Evolutionary conservation across 2,797 vertebrate species (phyloP).

Genomic region (Oreochromis mossambicus): DNA sequence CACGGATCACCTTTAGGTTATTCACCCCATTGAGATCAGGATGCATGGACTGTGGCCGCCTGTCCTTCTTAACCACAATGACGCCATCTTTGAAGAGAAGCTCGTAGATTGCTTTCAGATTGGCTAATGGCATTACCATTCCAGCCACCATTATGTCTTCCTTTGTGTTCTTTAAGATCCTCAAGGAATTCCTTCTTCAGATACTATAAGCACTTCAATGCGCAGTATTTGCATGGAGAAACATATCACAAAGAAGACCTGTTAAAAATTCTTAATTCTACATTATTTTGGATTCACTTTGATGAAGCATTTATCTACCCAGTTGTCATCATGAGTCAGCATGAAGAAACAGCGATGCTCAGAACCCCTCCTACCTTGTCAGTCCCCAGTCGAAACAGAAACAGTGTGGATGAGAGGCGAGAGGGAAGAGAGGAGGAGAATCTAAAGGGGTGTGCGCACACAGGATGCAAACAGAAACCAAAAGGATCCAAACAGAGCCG

Average conservation of each 20-base stretch:
- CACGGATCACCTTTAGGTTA: slow-evolving; percentile 80
- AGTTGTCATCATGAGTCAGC: slow-evolving; percentile 16
- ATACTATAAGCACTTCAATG: not conserved
- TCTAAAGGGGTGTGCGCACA: slow-evolving; percentile 11
- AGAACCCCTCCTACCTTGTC: slow-evolving; percentile 48
- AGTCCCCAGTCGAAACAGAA: slow-evolving; percentile 28
- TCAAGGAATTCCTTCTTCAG: not conserved
- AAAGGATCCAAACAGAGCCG: slow-evolving; percentile 2
- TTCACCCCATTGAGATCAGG: slow-evolving; percentile 77
- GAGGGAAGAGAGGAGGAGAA: slow-evolving; percentile 28
- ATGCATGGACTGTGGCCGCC: slow-evolving; percentile 78
- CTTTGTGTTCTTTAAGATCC: not conserved
- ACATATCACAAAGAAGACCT: not conserved
- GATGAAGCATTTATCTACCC: not conserved
- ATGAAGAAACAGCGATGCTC: slow-evolving; percentile 15
- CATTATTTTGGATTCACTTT: not conserved
- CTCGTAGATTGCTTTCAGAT: slow-evolving; percentile 83
- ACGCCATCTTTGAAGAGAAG: slow-evolving; percentile 85
- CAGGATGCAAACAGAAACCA: slow-evolving; percentile 31
- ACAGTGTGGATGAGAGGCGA: slow-evolving; percentile 5
- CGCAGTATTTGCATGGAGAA: rapidly evolving
- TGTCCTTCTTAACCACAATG: slow-evolving; percentile 85
- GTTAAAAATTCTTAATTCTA: not conserved
- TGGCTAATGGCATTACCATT: slow-evolving; percentile 84
- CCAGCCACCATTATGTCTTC: slow-evolving; percentile 83